Conservation (phyloP, 2,888 invertebrate species). For the Himalopsyche anomala region DNA sequence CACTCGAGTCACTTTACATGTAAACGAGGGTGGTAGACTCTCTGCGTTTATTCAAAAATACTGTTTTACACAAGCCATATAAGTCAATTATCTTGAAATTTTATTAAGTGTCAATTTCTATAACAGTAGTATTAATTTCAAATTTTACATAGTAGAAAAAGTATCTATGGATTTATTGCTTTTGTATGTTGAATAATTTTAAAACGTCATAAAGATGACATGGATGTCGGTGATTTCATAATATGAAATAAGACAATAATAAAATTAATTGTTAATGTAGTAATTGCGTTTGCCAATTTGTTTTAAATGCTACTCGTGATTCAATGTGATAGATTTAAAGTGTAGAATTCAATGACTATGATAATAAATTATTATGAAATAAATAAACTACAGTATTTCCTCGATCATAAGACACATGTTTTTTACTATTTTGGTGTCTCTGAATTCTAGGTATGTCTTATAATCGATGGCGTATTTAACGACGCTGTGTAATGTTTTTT, state of each 20-base stretch:
- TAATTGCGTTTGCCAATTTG: constrained; percentile 37
- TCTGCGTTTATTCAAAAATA: not conserved
- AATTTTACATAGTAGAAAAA: not conserved
- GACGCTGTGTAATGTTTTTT: no score
- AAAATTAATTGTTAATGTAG: constrained; percentile 37
- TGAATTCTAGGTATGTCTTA: no score
- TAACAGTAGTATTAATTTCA: not conserved
- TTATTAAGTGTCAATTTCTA: not conserved
- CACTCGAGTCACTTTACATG: no score
- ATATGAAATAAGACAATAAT: constrained; percentile 59
- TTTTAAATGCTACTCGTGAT: constrained; percentile 53
- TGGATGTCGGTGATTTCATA: constrained; percentile 50
- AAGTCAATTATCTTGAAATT: constrained; percentile 41
- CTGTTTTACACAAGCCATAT: not conserved
- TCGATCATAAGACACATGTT: no score
- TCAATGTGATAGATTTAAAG: constrained; percentile 50
- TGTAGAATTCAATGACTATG: constrained; percentile 32
- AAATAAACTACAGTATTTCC: not conserved
- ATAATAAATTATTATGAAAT: constrained; percentile 17
- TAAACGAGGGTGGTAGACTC: no score
- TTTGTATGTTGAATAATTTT: not conserved
- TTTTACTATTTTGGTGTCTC: no score
- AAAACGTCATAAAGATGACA: not conserved
- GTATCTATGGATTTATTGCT: not conserved
- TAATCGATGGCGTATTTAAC: no score